These are phyloP conservation scores for Agrilus cyanescens DNA, from an alignment of 2,888 invertebrate species.

Conservation along the genomic window DNA sequence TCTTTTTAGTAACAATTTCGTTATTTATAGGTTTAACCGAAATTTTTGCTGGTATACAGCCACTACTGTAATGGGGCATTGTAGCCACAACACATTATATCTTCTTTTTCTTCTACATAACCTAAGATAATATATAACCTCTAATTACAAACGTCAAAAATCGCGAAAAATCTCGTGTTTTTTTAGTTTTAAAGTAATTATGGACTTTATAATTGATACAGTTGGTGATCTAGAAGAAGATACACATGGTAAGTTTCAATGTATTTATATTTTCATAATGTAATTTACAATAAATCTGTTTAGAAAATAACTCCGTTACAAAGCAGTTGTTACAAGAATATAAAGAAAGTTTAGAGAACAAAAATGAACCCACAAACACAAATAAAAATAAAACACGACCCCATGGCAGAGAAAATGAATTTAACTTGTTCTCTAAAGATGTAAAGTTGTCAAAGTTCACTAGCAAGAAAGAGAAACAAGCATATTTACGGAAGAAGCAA, in stretches of 20 bases:
- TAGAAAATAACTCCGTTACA: constrained; percentile 7
- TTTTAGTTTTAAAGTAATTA: constrained; percentile 18
- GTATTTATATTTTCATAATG: background rate
- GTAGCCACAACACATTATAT: too few relatives aligned
- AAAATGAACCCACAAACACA: constrained; percentile 16
- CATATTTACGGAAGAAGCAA: constrained; percentile 24
- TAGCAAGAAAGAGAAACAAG: too few relatives aligned
- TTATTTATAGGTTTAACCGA: too few relatives aligned
- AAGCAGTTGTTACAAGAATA: constrained; percentile 19
- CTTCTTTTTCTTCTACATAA: too few relatives aligned
- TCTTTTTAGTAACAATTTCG: too few relatives aligned
- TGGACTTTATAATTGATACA: constrained; percentile 50
- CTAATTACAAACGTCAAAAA: too few relatives aligned
- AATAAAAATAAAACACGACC: constrained; percentile 27
- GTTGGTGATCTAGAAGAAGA: constrained; percentile 26
- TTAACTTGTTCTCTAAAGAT: constrained; percentile 1
- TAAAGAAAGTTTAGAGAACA: constrained; percentile 12
- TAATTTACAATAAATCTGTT: constrained; percentile 2
- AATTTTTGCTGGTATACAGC: too few relatives aligned
- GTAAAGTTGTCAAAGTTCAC: too few relatives aligned
- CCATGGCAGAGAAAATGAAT: constrained; percentile 34
- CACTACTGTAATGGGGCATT: too few relatives aligned
- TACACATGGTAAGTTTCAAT: constrained; percentile 2
- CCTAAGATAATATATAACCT: too few relatives aligned
- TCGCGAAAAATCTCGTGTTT: constrained; percentile 2